Evolutionary conservation across 2,888 invertebrate genomes (phyloP).

Genomic region (Lymantria monacha): DNA sequence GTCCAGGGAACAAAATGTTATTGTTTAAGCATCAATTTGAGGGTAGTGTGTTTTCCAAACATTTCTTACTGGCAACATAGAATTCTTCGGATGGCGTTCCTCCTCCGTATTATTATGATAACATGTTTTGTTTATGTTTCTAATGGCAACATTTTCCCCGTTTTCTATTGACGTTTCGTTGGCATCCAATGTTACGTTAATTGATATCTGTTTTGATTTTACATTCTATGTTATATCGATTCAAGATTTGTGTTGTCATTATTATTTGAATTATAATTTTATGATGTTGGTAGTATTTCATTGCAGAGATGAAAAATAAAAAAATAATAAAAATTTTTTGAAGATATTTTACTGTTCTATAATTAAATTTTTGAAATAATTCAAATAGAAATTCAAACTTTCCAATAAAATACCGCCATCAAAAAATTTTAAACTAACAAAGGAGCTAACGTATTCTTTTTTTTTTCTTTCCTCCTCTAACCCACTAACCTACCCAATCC

Average conservation of each 20-base stretch:
- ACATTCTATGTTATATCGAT: conserved; percentile 35
- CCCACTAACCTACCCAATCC: conserved; percentile 75
- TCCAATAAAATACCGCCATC: conserved; percentile 14
- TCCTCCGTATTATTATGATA: conserved; percentile 73
- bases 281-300: conserved; percentile 36
- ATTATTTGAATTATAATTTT: conserved; percentile 29
- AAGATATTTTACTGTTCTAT: not conserved
- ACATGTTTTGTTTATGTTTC: conserved; percentile 78
- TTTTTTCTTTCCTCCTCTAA: conserved; percentile 53
- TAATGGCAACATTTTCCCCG: conserved; percentile 68
- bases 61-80: conserved; percentile 63
- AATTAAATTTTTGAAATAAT: not conserved
- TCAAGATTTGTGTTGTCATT: conserved; percentile 22
- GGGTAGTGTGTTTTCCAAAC: conserved; percentile 77
- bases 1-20: conserved; percentile 67
- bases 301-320: conserved; percentile 8
- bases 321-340: not conserved
- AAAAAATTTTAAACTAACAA: conserved; percentile 46
- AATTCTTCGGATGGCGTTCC: conserved; percentile 78
- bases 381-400: not conserved
- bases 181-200: conserved; percentile 35
- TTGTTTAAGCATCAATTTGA: conserved; percentile 63
- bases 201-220: conserved; percentile 40
- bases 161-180: conserved; percentile 61
- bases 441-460: conserved; percentile 65